Conservation (phyloP, 2,797 vertebrate species). For the Peromyscus attwateri region DNA sequence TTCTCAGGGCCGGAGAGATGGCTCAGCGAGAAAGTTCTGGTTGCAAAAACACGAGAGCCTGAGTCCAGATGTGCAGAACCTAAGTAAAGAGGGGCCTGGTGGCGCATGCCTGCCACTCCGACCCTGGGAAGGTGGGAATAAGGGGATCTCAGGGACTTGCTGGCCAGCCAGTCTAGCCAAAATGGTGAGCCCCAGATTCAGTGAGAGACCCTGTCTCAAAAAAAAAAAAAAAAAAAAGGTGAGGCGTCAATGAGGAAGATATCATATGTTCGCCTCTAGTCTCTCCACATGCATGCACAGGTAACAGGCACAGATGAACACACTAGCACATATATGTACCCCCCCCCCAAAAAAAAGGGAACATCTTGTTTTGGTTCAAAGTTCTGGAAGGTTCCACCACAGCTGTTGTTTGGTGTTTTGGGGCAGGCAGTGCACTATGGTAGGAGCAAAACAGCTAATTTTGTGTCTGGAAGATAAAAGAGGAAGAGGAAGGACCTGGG, state of each 20-base stretch:
- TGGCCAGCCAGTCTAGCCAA: neutral
- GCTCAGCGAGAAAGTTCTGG: neutral
- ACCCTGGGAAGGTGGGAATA: neutral
- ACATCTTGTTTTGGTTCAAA: neutral
- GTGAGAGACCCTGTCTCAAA: neutral
- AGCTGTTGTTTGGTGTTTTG: neutral
- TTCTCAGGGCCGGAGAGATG: neutral
- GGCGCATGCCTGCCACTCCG: too few relatives aligned
- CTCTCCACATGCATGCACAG: neutral
- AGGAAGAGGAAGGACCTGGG: neutral
- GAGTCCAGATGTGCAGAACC: neutral
- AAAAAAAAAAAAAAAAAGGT: neutral
- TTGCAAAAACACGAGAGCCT: neutral
- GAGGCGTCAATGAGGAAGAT: neutral
- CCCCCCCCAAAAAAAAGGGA: neutral
- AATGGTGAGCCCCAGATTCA: neutral
- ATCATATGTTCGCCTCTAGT: neutral
- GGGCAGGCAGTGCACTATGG: neutral
- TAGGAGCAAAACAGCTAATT: neutral
- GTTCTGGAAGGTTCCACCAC: neutral
- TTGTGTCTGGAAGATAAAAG: neutral
- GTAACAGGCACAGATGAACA: neutral
- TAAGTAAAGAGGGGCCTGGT: neutral
- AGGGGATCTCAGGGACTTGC: neutral
- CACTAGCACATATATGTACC: too few relatives aligned